A percentile compares a stretch with the other conserved stretches of the same genome.
Conservation (phyloP, 2,888 invertebrate genomes). For the Sericinus montela region DNA sequence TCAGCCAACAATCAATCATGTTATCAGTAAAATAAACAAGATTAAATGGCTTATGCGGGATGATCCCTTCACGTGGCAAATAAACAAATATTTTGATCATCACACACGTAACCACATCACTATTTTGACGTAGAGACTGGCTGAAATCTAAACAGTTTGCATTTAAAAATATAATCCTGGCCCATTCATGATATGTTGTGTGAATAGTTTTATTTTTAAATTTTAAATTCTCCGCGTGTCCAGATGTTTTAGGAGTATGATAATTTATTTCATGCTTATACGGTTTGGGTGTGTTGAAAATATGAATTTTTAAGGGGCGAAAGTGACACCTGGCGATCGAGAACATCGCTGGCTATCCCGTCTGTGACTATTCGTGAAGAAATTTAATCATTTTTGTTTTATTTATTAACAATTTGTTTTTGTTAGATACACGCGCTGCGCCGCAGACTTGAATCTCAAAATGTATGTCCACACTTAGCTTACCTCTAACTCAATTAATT, state of each 20-base stretch:
- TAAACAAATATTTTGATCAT: conserved; percentile 39
- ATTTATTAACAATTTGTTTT: no score
- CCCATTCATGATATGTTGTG: conserved; percentile 7
- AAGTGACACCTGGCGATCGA: no score
- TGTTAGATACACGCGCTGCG: no score
- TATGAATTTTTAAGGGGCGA: no score
- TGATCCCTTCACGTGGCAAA: conserved; percentile 20
- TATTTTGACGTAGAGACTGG: conserved; percentile 9
- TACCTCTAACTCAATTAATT: no score
- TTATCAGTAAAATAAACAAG: conserved; percentile 31
- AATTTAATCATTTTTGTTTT: no score
- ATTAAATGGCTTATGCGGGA: conserved; percentile 15
- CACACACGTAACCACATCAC: conserved; percentile 5
- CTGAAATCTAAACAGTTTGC: conserved; percentile 11
- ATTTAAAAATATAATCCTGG: conserved; percentile 3
- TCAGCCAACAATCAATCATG: conserved; percentile 34
- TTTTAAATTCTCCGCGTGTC: background rate
- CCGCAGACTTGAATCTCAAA: no score
- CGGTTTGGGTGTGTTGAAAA: no score
- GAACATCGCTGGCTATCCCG: no score
- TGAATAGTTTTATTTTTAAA: conserved; percentile 13
- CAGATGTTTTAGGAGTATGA: background rate
- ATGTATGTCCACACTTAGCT: no score
- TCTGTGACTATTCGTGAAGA: no score
- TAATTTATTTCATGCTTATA: no score